phyloP scores from a whole-genome alignment of 37 sponge, comb jelly and placozoan genomes.

The Haliclona indistincta region DNA sequence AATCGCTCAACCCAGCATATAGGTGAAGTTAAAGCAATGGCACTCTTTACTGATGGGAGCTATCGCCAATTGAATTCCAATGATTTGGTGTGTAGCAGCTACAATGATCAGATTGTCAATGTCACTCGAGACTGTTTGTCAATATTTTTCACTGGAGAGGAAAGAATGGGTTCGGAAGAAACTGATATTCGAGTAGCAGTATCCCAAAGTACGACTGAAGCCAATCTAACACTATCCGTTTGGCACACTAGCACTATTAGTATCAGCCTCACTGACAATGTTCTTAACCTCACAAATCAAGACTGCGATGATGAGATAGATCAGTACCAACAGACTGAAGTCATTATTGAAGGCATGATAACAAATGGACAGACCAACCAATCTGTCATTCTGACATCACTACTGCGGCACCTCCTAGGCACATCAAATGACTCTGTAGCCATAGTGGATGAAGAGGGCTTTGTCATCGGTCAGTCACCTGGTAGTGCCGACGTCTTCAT shows the following conservation, averaged over 20 bases:
- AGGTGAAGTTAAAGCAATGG: neutral
- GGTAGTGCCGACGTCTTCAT: neutral
- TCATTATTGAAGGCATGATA: neutral
- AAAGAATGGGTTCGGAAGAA: conserved; percentile 35
- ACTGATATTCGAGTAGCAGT: conserved; percentile 20
- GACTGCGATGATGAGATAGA: neutral
- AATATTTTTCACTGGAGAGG: conserved; percentile 63
- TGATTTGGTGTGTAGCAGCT: conserved; percentile 19
- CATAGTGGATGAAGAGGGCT: conserved; percentile 3
- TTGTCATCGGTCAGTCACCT: conserved; percentile 1
- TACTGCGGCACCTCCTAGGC: conserved; percentile 6
- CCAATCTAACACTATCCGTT: conserved; percentile 27
- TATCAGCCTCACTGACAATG: conserved; percentile 19
- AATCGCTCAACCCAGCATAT: neutral
- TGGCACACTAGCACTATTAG: conserved; percentile 32
- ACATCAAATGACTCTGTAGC: conserved; percentile 1
- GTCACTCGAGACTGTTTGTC: conserved; percentile 37
- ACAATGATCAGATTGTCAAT: conserved; percentile 28
- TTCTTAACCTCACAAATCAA: conserved; percentile 32
- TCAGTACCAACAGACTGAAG: neutral
- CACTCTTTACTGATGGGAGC: neutral
- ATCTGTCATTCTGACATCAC: conserved; percentile 21
- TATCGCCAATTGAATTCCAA: neutral
- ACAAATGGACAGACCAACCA: neutral
- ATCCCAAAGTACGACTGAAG: neutral